These are phyloP conservation scores for Ormyrus labotus DNA, from an alignment of 2,888 invertebrate species.

Conservation along the genomic window DNA sequence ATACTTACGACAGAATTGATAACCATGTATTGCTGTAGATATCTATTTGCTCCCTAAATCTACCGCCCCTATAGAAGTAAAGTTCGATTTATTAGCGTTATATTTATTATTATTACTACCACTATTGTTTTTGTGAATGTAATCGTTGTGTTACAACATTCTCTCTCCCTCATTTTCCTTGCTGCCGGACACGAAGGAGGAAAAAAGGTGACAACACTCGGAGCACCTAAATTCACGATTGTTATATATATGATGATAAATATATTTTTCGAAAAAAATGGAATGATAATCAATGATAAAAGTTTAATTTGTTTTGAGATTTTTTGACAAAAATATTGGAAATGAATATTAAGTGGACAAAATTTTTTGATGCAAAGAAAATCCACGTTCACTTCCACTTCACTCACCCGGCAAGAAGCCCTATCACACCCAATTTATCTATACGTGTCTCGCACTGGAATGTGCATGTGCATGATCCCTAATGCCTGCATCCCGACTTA, in stretches of 20 bases:
- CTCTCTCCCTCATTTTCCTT: constrained; percentile 75
- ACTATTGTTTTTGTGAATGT: constrained; percentile 75
- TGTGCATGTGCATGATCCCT: constrained; percentile 72
- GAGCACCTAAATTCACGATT: constrained; percentile 76
- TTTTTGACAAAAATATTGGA: constrained; percentile 58
- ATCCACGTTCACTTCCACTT: constrained; percentile 69
- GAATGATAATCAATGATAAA: constrained; percentile 51
- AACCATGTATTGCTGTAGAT: constrained; percentile 3
- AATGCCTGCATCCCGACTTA: constrained; percentile 60
- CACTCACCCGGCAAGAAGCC: constrained; percentile 66
- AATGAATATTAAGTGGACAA: constrained; percentile 58
- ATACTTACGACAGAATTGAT: no score
- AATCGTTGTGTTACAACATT: constrained; percentile 76
- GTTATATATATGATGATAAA: constrained; percentile 65
- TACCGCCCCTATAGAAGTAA: constrained; percentile 72
- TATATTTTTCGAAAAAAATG: constrained; percentile 54
- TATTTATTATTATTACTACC: constrained; percentile 69
- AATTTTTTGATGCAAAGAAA: constrained; percentile 56
- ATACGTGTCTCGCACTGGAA: constrained; percentile 69
- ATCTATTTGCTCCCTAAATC: constrained; percentile 75
- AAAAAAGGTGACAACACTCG: constrained; percentile 81
- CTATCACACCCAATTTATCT: constrained; percentile 67
- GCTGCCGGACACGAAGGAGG: constrained; percentile 78
- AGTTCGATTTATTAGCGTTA: constrained; percentile 73
- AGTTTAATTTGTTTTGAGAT: constrained; percentile 54